Evolutionary conservation across 35 echinoderm and acorn worm species (phyloP), one percentile per base, ranked within the genome.

Genomic region (Ophioderma brevispina): DNA sequence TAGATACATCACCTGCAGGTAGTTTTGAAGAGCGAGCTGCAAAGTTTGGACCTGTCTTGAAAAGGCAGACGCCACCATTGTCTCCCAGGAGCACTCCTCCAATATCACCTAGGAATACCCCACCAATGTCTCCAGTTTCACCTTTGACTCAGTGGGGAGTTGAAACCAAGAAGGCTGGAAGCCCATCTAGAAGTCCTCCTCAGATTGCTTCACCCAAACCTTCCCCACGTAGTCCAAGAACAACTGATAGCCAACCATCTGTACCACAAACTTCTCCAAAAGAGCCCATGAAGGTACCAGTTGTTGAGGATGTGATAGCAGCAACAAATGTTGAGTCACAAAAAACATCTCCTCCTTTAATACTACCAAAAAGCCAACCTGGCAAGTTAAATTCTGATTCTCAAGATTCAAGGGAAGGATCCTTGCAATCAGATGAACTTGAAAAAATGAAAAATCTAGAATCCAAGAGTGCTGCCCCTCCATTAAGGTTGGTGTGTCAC

Each of bases 11-110:
- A 78, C 31, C 83, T 21, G 33, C 83, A 35, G 63, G 43, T 1
- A 85, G 83, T 33, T 52, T 85, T 85, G 35, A 85, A 59, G 83
- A 85, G 33, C 43, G 83, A 63, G 83, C 83, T n/a, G 52, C 83
- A 31, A 85, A 64, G 23, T 85, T 85, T 75, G 83, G 83, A 52
- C 31, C 32, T 0, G 55, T 85, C 28, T 35, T 85, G 6, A 59
- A 85, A 36, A 31, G 83, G 1, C 32, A 35, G 15, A 64, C 56
- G 17, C 83, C 83, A 78, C 19, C 64, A 39, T 6, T 37, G n/a
- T 84, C 92, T 39, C 77, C 86, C 38, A 42, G 64, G 21, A 39
- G 38, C 23, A 64, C 56, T 25, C 83, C 83, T 78, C 19, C 64
- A 40, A 18, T 37, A 38, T 84, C 92, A 41, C 77, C 86, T 55